A percentile compares a stretch with the other conserved stretches of the same genome.
Conservation (phyloP, 2,113 vertebrate species). For the Penelope pileata region DNA sequence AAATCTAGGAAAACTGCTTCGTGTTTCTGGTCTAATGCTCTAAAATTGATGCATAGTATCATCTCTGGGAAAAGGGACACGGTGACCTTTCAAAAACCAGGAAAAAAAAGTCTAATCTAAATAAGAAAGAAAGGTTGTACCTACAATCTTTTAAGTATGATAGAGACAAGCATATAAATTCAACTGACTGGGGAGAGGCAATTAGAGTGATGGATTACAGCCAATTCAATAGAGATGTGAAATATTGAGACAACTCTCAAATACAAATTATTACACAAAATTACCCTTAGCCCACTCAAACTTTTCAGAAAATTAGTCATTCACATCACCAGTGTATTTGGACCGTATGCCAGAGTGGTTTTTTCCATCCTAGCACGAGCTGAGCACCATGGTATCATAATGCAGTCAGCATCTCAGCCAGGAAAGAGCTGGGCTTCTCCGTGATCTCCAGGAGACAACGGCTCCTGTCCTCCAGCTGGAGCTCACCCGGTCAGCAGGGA, state of each 20-base stretch:
- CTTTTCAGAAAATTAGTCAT: not conserved
- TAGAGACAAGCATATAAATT: not conserved
- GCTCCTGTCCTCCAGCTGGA: not conserved
- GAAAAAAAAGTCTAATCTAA: not conserved
- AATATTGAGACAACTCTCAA: not conserved
- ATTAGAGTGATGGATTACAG: constrained; percentile 21
- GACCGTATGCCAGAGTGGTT: not conserved
- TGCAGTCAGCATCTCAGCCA: fast-evolving
- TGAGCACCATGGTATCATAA: not conserved
- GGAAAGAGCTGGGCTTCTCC: not conserved
- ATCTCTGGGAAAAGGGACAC: not conserved
- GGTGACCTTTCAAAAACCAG: not conserved
- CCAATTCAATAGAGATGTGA: not conserved
- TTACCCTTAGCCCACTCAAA: not conserved
- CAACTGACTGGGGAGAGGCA: not conserved
- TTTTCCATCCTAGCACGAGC: not conserved
- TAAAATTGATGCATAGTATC: not conserved
- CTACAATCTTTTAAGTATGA: not conserved
- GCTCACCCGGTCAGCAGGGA: fast-evolving
- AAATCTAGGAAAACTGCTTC: not conserved
- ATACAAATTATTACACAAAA: not conserved
- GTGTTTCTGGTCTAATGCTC: not conserved
- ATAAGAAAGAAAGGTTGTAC: not conserved
- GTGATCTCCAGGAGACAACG: fast-evolving
- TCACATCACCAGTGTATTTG: not conserved